Evolutionary conservation across 2,888 invertebrate genomes (phyloP), one percentile per base, ranked within the genome.

Genomic region (Rhimphoctona megacephalus): DNA sequence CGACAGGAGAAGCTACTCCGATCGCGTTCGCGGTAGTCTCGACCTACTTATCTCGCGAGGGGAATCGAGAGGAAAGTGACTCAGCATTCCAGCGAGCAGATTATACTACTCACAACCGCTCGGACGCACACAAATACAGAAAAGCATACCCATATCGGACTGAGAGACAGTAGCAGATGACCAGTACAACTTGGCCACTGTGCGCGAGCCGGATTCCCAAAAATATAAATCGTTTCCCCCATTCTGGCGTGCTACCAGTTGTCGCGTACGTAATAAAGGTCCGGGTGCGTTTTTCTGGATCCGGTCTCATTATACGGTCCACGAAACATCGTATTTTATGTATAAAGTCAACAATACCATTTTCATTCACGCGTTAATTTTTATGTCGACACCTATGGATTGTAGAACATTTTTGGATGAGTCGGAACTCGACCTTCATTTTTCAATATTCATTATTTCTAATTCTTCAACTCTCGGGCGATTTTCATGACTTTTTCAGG

Each of bases 31-130:
- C 88, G 87, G 79, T 82, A 81, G 81, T 82, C 87, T 87, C 88
- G 89, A 87, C 89, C 89, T 86, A 89, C 89, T 89, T 89, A 79
- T 39, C 64, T 86, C 78, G 69, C 84, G 79, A 84, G 81, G 81
- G 84, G 86, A 79, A 84, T 83, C 85, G 85, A 89, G 89, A 89
- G 88, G 89, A 89, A 88, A 89, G 89, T 89, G 89, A 89, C 88
- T 87, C 89, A 88, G 89, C 89, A 89, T 88, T 88, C 88, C 88
- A 89, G 81, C 85, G 85, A 87, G 77, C 76, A 78, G 84, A 85
- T 87, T 81, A 85, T 85, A 76, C 66, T 78, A 79, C 64, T 87
- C 77, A 36, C 17, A 70, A 30, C 49, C 49, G 67, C 30, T n/a
- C 49, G n/a, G 69, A 30, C 69, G n/a, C 17, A n/a, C n/a, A n/a